Evolutionary conservation across 2,888 invertebrate species (phyloP), one percentile per base, ranked within the genome.

Genomic region (Epistrophe eligans): DNA sequence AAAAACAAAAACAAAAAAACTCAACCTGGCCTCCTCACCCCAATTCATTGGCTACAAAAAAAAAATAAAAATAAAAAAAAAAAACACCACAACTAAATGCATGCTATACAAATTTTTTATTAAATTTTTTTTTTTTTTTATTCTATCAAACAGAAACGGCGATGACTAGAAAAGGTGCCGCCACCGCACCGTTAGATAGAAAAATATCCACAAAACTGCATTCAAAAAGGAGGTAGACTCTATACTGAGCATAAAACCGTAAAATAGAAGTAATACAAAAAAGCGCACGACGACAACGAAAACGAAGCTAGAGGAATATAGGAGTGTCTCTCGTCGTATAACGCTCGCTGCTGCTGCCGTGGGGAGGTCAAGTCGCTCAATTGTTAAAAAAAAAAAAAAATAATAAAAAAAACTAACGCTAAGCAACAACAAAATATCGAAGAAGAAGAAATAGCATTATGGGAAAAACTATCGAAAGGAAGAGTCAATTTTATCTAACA

Each of bases 391-490:
- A 64, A 66, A 45, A 48, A 58, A 50, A 64, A 58, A 32, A 48
- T 24, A 64, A 50, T 13, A 57, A 66, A 72, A 24, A 50, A 52
- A 52, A 0, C 48, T 24, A 52, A 52, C 43, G n/a, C 45, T 90
- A 89, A 89, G 89, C 90, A 91, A 28, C 43, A 58, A 45, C 64
- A 76, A n/a, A 40, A 40, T 57, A 50, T 43, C 71, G 60, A 64
- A 55, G 71, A 66, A 67, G 76, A 66, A 38, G 76, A 70, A 71
- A 91, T 88, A 89, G 90, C 91, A 92, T 91, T 91, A 89, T 91
- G 91, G 91, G 91, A 91, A 91, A 91, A 91, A 90, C 90, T 91
- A 92, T 91, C 92, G 92, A 92, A 92, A 92, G 92, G 92, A 92
- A 92, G 92, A 92, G 92, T 89, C 77, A 79, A 71, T 66, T 80